phyloP scores from a whole-genome alignment of 2,113 vertebrate genomes.

The Tamias sibiricus region DNA sequence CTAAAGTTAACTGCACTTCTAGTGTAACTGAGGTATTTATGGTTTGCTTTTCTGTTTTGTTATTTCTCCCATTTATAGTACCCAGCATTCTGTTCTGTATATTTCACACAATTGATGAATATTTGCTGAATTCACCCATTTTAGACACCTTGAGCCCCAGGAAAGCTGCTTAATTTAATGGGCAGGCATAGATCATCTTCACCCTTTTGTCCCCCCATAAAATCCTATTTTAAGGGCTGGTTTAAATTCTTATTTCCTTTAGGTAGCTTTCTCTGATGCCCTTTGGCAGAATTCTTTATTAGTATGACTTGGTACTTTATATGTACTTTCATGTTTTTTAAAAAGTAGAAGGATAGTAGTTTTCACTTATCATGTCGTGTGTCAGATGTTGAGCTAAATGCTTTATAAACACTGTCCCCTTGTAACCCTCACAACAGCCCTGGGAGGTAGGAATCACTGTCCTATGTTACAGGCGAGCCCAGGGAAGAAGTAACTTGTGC shows the following conservation, averaged over 20 bases:
- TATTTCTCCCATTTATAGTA: neutral
- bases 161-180: neutral
- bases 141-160: neutral
- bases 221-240: neutral
- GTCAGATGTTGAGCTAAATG: neutral
- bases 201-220: neutral
- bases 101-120: neutral
- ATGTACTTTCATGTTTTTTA: neutral
- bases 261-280: neutral
- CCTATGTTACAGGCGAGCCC: neutral
- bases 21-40: neutral
- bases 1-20: neutral
- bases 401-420: neutral
- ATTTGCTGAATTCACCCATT: neutral
- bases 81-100: neutral
- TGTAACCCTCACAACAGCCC: neutral
- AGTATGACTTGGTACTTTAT: neutral
- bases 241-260: neutral
- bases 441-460: neutral
- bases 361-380: neutral
- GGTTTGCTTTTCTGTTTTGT: neutral
- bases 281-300: neutral
- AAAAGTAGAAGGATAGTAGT: neutral
- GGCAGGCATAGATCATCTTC: neutral
- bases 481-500: neutral